These are phyloP conservation scores for Odontocolon sp. DNA, from an alignment of 2,888 invertebrate species.

Conservation along the genomic window DNA sequence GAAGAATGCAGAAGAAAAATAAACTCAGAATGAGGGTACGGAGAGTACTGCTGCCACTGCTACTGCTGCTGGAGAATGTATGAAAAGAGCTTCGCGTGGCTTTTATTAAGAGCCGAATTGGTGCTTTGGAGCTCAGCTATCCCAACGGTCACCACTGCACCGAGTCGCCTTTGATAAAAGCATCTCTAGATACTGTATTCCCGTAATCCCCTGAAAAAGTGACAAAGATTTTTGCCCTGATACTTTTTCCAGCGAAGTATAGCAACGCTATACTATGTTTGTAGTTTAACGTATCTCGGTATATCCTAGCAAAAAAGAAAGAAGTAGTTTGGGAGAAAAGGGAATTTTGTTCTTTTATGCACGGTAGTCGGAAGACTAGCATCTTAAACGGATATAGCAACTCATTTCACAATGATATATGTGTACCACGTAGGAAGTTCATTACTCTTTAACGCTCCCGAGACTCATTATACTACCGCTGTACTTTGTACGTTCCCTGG, in stretches of 20 bases:
- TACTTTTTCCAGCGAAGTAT: neutral
- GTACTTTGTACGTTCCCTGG: conserved; percentile 35
- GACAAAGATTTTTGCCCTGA: conserved; percentile 6
- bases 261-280: no score
- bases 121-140: conserved; percentile 10
- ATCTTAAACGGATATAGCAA: conserved; percentile 35
- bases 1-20: neutral
- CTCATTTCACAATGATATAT: conserved; percentile 44
- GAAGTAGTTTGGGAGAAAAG: neutral
- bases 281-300: no score
- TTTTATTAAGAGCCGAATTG: conserved; percentile 45
- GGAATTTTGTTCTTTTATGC: neutral
- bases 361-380: conserved; percentile 6
- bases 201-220: conserved; percentile 13
- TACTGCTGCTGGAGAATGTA: conserved; percentile 21
- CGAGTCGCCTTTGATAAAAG: conserved; percentile 31
- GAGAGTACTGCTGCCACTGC: neutral
- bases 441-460: conserved; percentile 49
- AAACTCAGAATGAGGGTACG: neutral
- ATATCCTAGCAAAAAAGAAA: neutral
- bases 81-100: conserved; percentile 32
- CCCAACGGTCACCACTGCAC: neutral
- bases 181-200: conserved; percentile 25
- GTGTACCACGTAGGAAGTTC: conserved; percentile 46
- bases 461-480: conserved; percentile 37